These are phyloP conservation scores for Trogon melanurus DNA, from an alignment of 2,113 vertebrate genomes.

Conservation along the genomic window DNA sequence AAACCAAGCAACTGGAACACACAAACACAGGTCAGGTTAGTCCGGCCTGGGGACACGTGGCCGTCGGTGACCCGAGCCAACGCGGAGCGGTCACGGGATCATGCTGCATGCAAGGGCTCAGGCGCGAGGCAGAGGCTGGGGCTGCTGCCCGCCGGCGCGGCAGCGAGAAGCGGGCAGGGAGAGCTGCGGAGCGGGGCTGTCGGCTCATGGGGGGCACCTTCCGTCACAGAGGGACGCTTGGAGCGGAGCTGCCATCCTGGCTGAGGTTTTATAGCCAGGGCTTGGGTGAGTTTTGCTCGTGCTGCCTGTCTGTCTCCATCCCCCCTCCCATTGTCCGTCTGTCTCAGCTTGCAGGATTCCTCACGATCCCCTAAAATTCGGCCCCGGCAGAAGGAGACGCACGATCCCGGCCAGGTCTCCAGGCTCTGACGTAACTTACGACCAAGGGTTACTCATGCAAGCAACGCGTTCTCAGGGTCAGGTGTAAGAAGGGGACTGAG, in stretches of 20 bases:
- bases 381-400: neutral
- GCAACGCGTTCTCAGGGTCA: neutral
- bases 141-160: neutral
- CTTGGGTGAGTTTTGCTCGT: neutral
- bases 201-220: neutral
- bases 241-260: neutral
- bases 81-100: neutral
- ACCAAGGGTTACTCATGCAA: neutral
- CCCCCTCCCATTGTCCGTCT: neutral
- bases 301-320: neutral
- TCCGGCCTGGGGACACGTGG: fast-evolving
- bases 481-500: neutral
- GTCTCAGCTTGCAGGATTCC: neutral
- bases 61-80: neutral
- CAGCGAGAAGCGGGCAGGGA: neutral
- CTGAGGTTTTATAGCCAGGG: neutral
- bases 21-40: conserved; percentile 5
- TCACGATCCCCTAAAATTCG: neutral
- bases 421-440: neutral
- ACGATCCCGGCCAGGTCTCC: neutral
- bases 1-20: conserved; percentile 92
- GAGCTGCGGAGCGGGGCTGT: too few relatives aligned
- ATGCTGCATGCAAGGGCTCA: conserved; percentile 62
- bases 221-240: neutral
- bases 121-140: neutral